Percentiles rank a stretch among this genome's conserved stretches.
These are phyloP conservation scores for Acanthochromis polyacanthus DNA, from an alignment of 2,113 vertebrate genomes.

Conservation along the genomic window DNA sequence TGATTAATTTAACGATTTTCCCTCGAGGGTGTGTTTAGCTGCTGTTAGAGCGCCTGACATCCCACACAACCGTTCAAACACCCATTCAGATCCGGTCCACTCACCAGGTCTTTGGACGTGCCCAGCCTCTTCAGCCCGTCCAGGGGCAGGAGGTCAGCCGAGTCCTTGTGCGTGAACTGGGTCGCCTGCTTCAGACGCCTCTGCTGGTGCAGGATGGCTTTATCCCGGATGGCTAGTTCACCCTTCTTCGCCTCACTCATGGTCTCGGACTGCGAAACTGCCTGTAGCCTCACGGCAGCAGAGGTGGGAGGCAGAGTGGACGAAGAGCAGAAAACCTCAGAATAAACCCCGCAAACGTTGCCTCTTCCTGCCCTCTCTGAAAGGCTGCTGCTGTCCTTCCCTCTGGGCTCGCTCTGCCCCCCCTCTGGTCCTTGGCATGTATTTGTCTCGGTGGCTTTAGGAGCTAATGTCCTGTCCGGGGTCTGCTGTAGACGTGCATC, in stretches of 20 bases:
- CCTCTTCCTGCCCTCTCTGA: slow-evolving; percentile 39
- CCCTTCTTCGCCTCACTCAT: slow-evolving; percentile 82
- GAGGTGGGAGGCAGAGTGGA: slow-evolving; percentile 9
- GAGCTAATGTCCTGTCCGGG: slow-evolving; percentile 53
- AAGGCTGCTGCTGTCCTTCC: slow-evolving; percentile 45
- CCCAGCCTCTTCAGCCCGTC: slow-evolving; percentile 94
- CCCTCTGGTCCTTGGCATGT: slow-evolving; percentile 53
- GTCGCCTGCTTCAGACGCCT: slow-evolving; percentile 94
- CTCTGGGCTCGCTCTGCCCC: slow-evolving; percentile 32
- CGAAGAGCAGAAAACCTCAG: slow-evolving; percentile 20
- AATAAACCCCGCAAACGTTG: slow-evolving; percentile 18
- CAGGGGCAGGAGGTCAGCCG: slow-evolving; percentile 96
- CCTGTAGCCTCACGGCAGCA: slow-evolving; percentile 29
- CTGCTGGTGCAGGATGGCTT: slow-evolving; percentile 93
- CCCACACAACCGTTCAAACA: not conserved
- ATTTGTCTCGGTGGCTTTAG: slow-evolving; percentile 39
- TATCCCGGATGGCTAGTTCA: slow-evolving; percentile 88
- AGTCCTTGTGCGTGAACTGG: slow-evolving; percentile 97
- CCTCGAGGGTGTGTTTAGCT: too few species aligned
- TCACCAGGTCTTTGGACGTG: slow-evolving; percentile 96
- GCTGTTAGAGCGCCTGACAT: too few species aligned
- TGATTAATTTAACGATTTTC: too few species aligned
- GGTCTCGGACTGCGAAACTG: slow-evolving; percentile 30
- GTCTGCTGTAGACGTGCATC: slow-evolving; percentile 54
- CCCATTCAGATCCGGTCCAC: slow-evolving; percentile 55